Evolutionary conservation across 1,140 invertebrate genomes (phyloP), one percentile per base, ranked within the genome.

Genomic region (Platyura marginata): DNA sequence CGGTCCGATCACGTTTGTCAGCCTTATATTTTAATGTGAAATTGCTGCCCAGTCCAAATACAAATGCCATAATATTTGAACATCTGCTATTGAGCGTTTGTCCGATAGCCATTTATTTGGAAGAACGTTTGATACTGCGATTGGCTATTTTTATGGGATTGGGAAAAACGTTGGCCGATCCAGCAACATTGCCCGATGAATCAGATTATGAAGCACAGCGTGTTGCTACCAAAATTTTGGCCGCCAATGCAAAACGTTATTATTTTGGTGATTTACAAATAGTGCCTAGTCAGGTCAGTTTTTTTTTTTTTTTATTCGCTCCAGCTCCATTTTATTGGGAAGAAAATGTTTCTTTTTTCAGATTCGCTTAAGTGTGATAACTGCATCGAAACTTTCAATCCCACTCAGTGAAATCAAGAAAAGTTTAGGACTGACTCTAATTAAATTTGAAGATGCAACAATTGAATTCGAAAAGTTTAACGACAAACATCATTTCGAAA

Each of bases 401-500:
- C 75, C 84, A 51, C 66, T 97, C 38, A 70, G 75, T 45, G 64
- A 67, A 41, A 77, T 97, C 6, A 97, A 97, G 64, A 73, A 80
- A 45, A 78, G 83, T 47, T 66, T 94, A 25, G 85, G 86, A 2
- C 69, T 95, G 3, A 89, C 83, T 20, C 63, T 98, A 6, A 87
- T 97, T 25, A 84, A 84, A 50, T 98, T 98, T 64, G 94, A 98
- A 67, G 91, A 98, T 64, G 94, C 93, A 2, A 71, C 79, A 11
- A 88, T 98, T 19, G 83, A 94, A 50, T 64, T 98, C 29, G 81
- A 92, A 59, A 77, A 83, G 1, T 95, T 90, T 59, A 68, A 77
- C 13, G 75, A 82, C 47, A 70, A 73, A 51, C 84, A 94, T 71
- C 77, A 81, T 16, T 95, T 93, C 66, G 90, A 95, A 64, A 93